Conservation (phyloP, 2,113 vertebrate genomes). For the Hypanus sabinus region DNA sequence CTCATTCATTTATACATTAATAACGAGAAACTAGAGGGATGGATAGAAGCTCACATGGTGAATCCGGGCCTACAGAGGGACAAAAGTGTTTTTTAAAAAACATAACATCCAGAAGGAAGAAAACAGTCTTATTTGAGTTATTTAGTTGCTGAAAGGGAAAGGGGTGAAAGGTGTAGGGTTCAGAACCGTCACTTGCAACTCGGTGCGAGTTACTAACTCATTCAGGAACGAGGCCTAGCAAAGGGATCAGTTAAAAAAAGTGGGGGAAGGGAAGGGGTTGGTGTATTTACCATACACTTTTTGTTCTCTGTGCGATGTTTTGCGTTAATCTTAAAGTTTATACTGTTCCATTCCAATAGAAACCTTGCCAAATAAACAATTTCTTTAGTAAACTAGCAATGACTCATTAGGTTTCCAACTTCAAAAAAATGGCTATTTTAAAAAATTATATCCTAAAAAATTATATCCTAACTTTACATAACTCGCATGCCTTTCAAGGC, state of each 20-base stretch:
- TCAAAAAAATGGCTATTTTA: background rate
- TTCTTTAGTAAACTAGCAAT: background rate
- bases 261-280: background rate
- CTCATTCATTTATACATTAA: background rate
- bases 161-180: background rate
- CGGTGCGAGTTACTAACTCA: background rate
- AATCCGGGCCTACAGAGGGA: background rate
- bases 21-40: background rate
- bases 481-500: background rate
- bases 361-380: background rate
- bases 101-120: background rate
- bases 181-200: background rate
- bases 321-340: background rate
- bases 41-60: slow-evolving; percentile 17
- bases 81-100: background rate
- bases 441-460: background rate
- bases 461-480: background rate
- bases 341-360: background rate
- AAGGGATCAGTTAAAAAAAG: background rate
- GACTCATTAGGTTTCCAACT: background rate
- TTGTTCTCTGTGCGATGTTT: background rate
- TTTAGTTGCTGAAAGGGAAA: background rate
- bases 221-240: slow-evolving; percentile 21
- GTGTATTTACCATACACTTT: background rate
- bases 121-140: background rate